phyloP scores from a whole-genome alignment of 2,797 vertebrate genomes.

The Periparus ater region DNA sequence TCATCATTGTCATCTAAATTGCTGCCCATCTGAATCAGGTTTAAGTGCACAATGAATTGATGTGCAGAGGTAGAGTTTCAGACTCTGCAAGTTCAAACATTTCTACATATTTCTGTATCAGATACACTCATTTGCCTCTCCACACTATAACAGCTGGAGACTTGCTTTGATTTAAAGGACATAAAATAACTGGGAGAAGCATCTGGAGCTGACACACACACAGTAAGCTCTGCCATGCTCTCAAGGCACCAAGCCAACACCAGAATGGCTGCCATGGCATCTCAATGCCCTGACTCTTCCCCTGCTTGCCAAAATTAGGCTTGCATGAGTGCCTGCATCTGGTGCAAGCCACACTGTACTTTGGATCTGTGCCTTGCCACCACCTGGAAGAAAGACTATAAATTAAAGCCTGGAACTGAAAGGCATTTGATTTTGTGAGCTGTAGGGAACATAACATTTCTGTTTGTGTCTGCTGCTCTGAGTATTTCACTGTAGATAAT shows the following conservation, averaged over 20 bases:
- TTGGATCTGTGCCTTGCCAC: constrained; percentile 14
- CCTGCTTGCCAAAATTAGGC: constrained; percentile 9
- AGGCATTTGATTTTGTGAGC: constrained; percentile 30
- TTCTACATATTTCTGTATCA: not conserved
- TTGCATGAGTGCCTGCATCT: constrained; percentile 34
- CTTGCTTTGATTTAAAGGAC: not conserved
- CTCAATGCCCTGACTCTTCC: not conserved
- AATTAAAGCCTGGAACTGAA: constrained; percentile 12
- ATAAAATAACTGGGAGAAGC: not conserved
- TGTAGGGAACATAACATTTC: not conserved
- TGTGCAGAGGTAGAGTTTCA: not conserved
- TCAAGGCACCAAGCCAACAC: not conserved
- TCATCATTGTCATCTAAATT: not conserved
- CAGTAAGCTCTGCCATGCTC: not conserved
- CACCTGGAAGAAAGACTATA: constrained; percentile 19
- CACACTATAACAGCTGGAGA: not conserved
- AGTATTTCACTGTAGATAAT: not conserved
- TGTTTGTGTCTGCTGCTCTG: not conserved
- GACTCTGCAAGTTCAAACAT: not conserved
- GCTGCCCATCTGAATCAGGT: not conserved
- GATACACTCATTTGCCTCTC: not conserved
- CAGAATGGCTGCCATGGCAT: not conserved
- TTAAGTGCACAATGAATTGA: not conserved
- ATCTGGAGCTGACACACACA: not conserved
- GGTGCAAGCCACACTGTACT: constrained; percentile 13